Base-by-base conservation (phyloP, 1,140 invertebrate species). In the Lithobius niger region DNA sequence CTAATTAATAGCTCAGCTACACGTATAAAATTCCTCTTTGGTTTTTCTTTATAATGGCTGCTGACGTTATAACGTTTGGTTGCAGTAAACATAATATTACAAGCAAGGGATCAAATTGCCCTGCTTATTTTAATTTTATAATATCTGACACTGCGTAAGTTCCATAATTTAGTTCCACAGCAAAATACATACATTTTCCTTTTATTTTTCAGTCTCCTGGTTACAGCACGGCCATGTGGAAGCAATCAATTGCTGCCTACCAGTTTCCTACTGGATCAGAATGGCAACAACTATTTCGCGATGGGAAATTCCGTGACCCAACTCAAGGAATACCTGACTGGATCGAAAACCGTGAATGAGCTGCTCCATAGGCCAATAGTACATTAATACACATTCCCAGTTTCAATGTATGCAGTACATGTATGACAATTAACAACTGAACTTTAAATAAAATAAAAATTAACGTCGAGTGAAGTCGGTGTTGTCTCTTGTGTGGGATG, bases 161-260 rank as follows among this genome's bases (percentile, higher is more conserved):
- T 10, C 16, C 22, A 13, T 45, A 6, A 10, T 45, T 19, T 45
- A 10, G 43, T 45, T 10, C 10, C 10, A 10, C 10, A 36, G 10
- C 31, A 36, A 54, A n/a, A 2, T 54, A 43, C 25, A 24, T 60
- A 6, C 2, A n/a, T 40, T 58, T 36, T 26, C 22, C 57, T 61
- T 55, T 45, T 53, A 58, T 43, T 59, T 69, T 73, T 40, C 66
- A 86, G 78, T 59, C 63, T 1, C 76, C 84, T 16, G 88, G 88
- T 1, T 92, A 88, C 70, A 86, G 83, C 56, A 83, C 83, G 0
- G 77, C 87, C 65, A 79, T 94, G 59, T 79, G 81, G 59, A 71
- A 78, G 1, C 73, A 79, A 26, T 77, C 80, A 2, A 63, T 90
- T 16, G 61, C 71, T 22, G 76, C 80, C 44, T 88, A 80, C 67